Conservation (phyloP, 2,888 invertebrate genomes). For the Ochlodes sylvanus region DNA sequence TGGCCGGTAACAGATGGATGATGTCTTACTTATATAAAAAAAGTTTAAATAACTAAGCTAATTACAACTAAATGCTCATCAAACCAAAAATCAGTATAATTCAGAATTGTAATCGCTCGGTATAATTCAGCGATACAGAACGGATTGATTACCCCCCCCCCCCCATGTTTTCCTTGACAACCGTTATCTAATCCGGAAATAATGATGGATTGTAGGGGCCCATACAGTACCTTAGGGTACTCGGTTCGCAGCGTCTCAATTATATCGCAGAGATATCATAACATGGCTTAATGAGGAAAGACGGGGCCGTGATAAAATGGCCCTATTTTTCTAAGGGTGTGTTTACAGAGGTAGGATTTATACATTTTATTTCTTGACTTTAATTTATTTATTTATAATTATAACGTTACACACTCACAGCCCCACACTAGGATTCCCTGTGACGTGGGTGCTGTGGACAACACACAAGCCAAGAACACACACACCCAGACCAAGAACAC, state of each 20-base stretch:
- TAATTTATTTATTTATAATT: too few relatives aligned
- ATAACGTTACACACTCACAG: too few relatives aligned
- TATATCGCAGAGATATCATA: conserved; percentile 15
- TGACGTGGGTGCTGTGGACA: too few relatives aligned
- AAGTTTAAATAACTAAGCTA: too few relatives aligned
- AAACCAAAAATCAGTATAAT: too few relatives aligned
- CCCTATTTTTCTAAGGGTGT: conserved; percentile 9
- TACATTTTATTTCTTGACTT: too few relatives aligned
- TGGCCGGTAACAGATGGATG: too few relatives aligned
- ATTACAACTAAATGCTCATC: too few relatives aligned
- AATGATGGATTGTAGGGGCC: conserved; percentile 8
- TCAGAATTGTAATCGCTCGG: not conserved
- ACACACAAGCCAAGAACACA: too few relatives aligned
- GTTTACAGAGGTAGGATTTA: not conserved
- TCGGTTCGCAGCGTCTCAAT: not conserved
- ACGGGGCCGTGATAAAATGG: not conserved
- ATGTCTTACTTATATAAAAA: too few relatives aligned
- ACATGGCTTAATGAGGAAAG: conserved; percentile 20
- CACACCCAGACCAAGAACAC: too few relatives aligned
- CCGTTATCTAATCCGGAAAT: conserved; percentile 14
- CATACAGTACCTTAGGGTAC: not conserved
- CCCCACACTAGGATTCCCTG: too few relatives aligned
- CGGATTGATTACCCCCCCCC: not conserved
- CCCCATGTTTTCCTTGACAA: not conserved
- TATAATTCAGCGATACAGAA: not conserved